A percentile compares a stretch with the other conserved stretches of the same genome.
Conservation (phyloP, 2,888 invertebrate species). For the Acrobasis suavella region DNA sequence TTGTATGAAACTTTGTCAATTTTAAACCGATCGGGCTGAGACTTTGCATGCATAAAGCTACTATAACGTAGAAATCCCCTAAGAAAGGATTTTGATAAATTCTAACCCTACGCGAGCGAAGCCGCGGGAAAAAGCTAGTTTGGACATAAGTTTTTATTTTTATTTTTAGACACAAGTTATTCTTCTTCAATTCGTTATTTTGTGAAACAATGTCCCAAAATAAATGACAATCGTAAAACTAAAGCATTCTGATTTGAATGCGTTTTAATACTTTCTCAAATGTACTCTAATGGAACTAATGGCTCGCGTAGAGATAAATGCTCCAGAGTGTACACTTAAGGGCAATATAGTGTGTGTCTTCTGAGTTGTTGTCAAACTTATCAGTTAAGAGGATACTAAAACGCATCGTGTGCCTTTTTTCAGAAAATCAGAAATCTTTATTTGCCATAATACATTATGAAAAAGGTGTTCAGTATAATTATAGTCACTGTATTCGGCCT, state of each 20-base stretch:
- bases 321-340: slow-evolving; percentile 15
- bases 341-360: neutral
- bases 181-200: neutral
- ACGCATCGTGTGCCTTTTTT: neutral
- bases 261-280: slow-evolving; percentile 35
- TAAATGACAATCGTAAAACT: slow-evolving; percentile 35
- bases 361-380: slow-evolving; percentile 1
- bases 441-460: no score
- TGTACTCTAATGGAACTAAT: slow-evolving; percentile 37
- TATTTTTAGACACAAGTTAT: neutral
- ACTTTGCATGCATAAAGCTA: no score
- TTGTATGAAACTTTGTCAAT: no score
- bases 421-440: no score
- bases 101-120: no score
- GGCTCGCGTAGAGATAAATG: slow-evolving; percentile 34
- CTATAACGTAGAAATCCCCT: no score
- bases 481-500: no score
- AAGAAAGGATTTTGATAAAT: no score
- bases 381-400: neutral
- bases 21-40: no score
- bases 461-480: no score
- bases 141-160: no score
- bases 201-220: slow-evolving; percentile 20
- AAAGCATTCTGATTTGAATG: slow-evolving; percentile 31
- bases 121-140: no score